Percentiles rank a stretch among this genome's conserved stretches.
Conservation (phyloP, 2,113 vertebrate species). For the Trematocara unimaculatum region DNA sequence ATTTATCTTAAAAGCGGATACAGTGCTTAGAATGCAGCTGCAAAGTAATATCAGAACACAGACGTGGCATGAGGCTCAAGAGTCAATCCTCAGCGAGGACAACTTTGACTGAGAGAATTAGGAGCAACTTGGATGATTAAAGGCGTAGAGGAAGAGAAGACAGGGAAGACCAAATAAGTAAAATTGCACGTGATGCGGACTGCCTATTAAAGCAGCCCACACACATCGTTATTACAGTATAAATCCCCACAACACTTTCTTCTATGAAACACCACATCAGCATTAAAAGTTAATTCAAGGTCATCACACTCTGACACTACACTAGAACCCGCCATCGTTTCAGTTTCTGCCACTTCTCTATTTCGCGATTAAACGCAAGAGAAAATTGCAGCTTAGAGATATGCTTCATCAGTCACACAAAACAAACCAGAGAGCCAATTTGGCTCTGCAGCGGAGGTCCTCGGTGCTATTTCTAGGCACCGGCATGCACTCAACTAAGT, state of each 20-base stretch:
- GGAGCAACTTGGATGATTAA: neutral
- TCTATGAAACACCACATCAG: neutral
- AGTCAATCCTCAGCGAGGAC: neutral
- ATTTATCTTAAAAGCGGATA: neutral
- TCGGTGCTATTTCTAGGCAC: slow-evolving; percentile 39
- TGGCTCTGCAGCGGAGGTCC: neutral
- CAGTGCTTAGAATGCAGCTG: neutral
- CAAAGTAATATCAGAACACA: neutral
- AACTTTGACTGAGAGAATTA: neutral
- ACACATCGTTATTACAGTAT: neutral
- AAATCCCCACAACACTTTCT: rapidly evolving
- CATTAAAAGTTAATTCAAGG: neutral
- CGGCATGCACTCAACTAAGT: neutral
- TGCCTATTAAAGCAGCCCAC: neutral
- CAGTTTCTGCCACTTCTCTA: neutral
- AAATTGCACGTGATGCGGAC: neutral
- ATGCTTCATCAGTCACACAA: neutral
- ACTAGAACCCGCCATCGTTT: rapidly evolving
- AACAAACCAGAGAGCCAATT: neutral
- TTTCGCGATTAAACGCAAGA: neutral
- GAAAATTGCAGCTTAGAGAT: neutral
- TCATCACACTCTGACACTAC: neutral
- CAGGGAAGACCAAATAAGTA: neutral
- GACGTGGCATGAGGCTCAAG: neutral
- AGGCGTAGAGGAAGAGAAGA: neutral